Conservation (phyloP, 2,113 vertebrate species). For the Peromyscus maniculatus region DNA sequence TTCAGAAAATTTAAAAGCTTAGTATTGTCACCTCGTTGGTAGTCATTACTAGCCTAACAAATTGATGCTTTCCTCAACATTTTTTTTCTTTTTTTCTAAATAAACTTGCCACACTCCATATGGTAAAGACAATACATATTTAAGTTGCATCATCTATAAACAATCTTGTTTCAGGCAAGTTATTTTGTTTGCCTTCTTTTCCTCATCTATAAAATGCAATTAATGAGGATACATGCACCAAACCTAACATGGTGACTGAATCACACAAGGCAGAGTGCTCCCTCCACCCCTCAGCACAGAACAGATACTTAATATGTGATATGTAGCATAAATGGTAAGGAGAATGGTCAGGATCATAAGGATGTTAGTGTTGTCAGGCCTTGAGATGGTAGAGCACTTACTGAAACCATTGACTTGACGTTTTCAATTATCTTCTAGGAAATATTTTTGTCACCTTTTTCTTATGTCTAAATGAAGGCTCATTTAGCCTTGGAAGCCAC, state of each 20-base stretch:
- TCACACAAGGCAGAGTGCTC: not conserved
- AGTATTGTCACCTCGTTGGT: not conserved
- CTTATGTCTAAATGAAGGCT: not conserved
- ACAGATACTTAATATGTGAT: not conserved
- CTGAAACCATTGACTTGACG: not conserved
- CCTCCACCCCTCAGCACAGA: not conserved
- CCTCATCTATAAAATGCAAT: not conserved
- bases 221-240: not conserved
- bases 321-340: not conserved
- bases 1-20: not conserved
- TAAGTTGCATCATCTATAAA: not conserved
- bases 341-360: not conserved
- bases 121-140: not conserved
- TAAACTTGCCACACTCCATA: not conserved
- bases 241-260: not conserved
- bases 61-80: rapidly evolving
- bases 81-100: not conserved
- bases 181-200: not conserved
- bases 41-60: not conserved
- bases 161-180: not conserved
- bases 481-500: not conserved
- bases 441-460: not conserved
- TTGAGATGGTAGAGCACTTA: not conserved
- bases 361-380: not conserved
- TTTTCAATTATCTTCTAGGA: not conserved